Evolutionary conservation across 92 coral and sea anemone genomes (phyloP), one percentile per base, ranked within the genome.

Genomic region (Isaurus tuberculatus): DNA sequence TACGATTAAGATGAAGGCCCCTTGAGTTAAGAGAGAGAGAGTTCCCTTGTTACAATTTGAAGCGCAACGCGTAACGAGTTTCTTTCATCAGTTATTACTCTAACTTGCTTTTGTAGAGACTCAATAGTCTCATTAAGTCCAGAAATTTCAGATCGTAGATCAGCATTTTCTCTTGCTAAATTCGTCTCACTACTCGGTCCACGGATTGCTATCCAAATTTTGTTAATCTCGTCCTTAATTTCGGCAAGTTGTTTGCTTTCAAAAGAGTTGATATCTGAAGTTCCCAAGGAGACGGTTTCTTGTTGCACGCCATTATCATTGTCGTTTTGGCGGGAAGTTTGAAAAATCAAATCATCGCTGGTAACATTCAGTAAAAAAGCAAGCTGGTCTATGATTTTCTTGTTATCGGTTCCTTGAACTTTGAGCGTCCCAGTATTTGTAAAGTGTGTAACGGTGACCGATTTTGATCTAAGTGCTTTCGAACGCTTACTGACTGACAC

Each of bases 231-330:
- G 67, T 27, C 67, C 65, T 57, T 57, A 5, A 57, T 3, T 16
- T 57, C 67, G 11, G 67, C 28, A 61, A n/a, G 67, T 13, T 61
- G 28, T 13, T 61, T 61, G 27, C 67, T 14, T 61, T 61, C 27
- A 61, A 27, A 61, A 2, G 67, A 61, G 14, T 61, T 22, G 67
- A 4, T 46, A 15, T 61, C 29, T 61, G 67, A 61, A 61, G 67
- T 61, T 61, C 67, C 67, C 67, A 22, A 9, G 67, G 67, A 19
- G 37, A 29, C 40, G 71, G 71, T 28, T 65, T 26, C 71, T 65
- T 65, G 71, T 28, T 29, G 71, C 40, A 28, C 71, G 40, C 40
- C 71, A 65, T 65, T 65, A 65, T 65, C 37, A 13, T 65, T 65
- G 37, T 65, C 40, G 40, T 65, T 65, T 7, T 65, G 71, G 71